Base-by-base conservation (phyloP, 2,888 invertebrate species). In the Urechis unicinctus region DNA sequence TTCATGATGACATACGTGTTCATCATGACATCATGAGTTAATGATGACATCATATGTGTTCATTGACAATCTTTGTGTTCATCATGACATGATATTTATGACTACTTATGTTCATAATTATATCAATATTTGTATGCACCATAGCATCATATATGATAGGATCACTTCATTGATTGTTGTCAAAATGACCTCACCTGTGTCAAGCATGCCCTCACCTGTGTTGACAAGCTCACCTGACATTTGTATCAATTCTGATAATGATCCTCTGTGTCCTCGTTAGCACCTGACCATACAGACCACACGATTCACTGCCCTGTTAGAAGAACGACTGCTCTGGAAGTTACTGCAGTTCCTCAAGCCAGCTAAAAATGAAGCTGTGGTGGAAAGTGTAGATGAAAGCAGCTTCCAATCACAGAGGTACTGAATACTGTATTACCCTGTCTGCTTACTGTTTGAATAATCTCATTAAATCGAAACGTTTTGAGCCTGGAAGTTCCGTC, bases 251-350 rank as follows among this genome's bases (percentile, higher is more conserved):
- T 28, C n/a, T 3, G n/a, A 3, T 42, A 48, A 50, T 30, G 3
- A 24, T 52, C 6, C 36, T 57, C 29, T 41, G 9, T 57, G 52
- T 42, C 36, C 63, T 55, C 77, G 78, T 57, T 72, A 85, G 81
- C 88, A 92, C 76, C 80, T 94, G 56, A 85, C 88, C 24, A 82
- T 95, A 17, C 85, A 86, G 60, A 80, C 94, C 54, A 87, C 89
- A 52, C 90, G 91, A 53, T 82, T 94, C 57, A 88, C 88, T 42
- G 81, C 95, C 9, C 85, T 89, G 57, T 81, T 98, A 13, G 97
- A 98, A 73, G 97, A 98, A 77, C 83, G 84, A 56, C 79, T 91
- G 30, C 81, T 92, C 30, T 81, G 89, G 65, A 88, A 89, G 75
- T 73, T 90, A 52, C 72, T 83, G 42, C 78, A 81, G 57, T 80